These are phyloP conservation scores for Nanger granti DNA, from an alignment of 2,113 vertebrate species.

Conservation along the genomic window DNA sequence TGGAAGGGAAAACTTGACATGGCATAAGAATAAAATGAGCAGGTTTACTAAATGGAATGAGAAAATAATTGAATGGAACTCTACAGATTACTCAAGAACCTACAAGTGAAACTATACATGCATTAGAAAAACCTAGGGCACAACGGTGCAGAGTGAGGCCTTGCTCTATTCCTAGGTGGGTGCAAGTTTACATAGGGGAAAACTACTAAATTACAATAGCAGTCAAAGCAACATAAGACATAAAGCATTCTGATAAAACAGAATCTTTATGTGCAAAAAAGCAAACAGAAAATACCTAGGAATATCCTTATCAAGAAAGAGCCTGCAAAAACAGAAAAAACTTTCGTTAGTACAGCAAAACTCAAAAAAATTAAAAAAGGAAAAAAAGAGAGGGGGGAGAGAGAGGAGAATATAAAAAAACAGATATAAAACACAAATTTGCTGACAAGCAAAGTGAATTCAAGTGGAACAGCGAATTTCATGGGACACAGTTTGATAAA, in stretches of 20 bases:
- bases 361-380: conserved; percentile 47
- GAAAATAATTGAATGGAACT: not conserved
- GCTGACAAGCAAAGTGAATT: conserved; percentile 71
- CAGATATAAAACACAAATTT: not conserved
- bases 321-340: conserved; percentile 89
- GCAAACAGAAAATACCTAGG: conserved; percentile 93
- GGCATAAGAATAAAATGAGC: not conserved
- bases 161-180: not conserved
- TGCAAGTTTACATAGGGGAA: not conserved
- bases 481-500: not conserved
- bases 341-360: conserved; percentile 83
- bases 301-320: conserved; percentile 99
- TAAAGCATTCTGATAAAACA: conserved; percentile 79
- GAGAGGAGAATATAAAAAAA: conserved; percentile 31
- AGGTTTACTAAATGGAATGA: not conserved
- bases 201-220: conserved; percentile 41
- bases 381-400: conserved; percentile 60
- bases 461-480: not conserved
- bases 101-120: not conserved
- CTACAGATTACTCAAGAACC: not conserved
- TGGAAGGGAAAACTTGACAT: not conserved
- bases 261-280: conserved; percentile 80
- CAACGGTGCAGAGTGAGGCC: not conserved
- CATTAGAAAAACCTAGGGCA: not conserved
- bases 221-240: conserved; percentile 62